Conservation (phyloP, 2,797 vertebrate genomes). For the Protonibea diacanthus region DNA sequence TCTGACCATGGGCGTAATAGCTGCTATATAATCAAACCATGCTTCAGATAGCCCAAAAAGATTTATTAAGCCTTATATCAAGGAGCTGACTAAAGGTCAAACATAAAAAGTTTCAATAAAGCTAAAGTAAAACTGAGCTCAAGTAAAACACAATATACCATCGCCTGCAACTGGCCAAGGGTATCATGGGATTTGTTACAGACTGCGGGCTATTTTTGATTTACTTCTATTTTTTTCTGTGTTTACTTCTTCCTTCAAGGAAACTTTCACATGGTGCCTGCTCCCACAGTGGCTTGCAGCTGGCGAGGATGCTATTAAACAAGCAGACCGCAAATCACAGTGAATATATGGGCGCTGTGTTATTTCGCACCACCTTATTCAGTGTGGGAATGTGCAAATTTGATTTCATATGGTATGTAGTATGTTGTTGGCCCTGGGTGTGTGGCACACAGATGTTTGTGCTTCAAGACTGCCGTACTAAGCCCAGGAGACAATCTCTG, state of each 20-base stretch:
- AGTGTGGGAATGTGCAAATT: conserved; percentile 40
- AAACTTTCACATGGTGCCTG: conserved; percentile 49
- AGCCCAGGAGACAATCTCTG: conserved; percentile 46
- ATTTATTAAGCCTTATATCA: conserved; percentile 24
- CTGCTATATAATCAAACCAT: conserved; percentile 12
- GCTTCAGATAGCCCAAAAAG: conserved; percentile 7
- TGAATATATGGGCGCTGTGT: conserved; percentile 2
- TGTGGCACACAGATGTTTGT: conserved; percentile 39
- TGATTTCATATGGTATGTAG: conserved; percentile 3
- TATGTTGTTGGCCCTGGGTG: background rate
- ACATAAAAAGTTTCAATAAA: conserved; percentile 49
- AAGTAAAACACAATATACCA: conserved; percentile 46
- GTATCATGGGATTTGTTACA: conserved; percentile 54
- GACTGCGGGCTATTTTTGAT: conserved; percentile 61
- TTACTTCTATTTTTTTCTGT: conserved; percentile 57
- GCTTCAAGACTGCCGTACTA: conserved; percentile 15
- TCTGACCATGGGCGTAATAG: background rate
- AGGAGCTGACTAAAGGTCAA: conserved; percentile 28
- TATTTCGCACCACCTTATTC: conserved; percentile 8
- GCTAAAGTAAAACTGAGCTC: conserved; percentile 45
- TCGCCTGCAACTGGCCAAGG: conserved; percentile 22
- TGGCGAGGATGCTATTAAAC: conserved; percentile 34
- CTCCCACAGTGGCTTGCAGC: conserved; percentile 38
- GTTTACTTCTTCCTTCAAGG: conserved; percentile 59
- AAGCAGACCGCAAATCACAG: conserved; percentile 21